Evolutionary conservation across 2,113 vertebrate genomes (phyloP), one percentile per base, ranked within the genome.

Genomic region (Rhinichthys klamathensis): DNA sequence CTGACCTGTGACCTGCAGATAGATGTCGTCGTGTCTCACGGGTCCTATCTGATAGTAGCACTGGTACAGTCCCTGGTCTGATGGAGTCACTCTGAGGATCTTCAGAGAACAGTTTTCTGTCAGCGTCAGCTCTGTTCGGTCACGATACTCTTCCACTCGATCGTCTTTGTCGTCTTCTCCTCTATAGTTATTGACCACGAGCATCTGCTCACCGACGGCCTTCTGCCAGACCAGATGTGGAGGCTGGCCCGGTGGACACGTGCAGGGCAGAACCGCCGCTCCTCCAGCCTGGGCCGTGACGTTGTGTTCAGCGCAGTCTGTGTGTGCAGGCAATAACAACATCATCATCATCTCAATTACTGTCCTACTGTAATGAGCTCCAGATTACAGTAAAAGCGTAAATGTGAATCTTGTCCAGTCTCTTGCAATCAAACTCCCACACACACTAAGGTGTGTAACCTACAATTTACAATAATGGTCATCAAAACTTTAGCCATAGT

Each of bases 151-250:
- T 8, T 1, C 0, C 16, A 70, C 56, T 35, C 27, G 1, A 0
- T 10, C 3, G 2, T 25, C 35, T 25, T 23, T 5, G 5, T n/a
- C 0, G 13, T 61, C 0, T 0, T n/a, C 8, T 15, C 0, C 15
- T 16, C 13, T 23, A 41, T 25, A 12, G 23, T 5, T 1, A n/a
- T 5, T 6, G 32, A 61, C 56, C 58, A 87, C 76, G 5, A 73
- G 9, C 0, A 0, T 8, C 0, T 1, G 0, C 1, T 16, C 18
- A 25, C 1, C 5, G 1, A 8, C 0, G 3, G 0, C 0, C 23
- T 12, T 80, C 30, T 87, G 86, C 86, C 86, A 87, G 56, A 38
- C 30, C 13, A 84, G 30, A 6, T 23, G 12, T 1, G 16, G 38
- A 69, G 74, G 21, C 4, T 0, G 1, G 1, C 25, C 10, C 2